Evolutionary conservation across 2,113 vertebrate genomes (phyloP).

Genomic region (Pipa parva): DNA sequence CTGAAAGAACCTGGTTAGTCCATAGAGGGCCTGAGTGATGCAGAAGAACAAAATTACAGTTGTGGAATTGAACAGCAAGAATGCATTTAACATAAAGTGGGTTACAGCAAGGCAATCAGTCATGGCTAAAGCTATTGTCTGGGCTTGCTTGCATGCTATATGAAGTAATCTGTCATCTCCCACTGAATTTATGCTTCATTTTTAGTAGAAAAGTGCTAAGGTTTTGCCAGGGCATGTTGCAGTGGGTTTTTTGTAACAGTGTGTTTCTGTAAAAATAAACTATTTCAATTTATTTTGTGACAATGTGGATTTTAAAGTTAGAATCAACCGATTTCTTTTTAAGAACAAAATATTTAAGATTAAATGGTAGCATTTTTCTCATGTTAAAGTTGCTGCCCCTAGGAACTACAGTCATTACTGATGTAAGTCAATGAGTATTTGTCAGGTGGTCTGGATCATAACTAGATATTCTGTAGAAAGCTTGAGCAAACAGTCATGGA

Average conservation of each 20-base stretch:
- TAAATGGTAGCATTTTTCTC: too few species aligned
- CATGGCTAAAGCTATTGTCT: slow-evolving; percentile 95
- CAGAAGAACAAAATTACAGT: slow-evolving; percentile 93
- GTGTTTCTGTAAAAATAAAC: slow-evolving; percentile 35
- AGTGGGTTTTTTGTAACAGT: slow-evolving; percentile 50
- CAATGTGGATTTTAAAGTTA: not conserved
- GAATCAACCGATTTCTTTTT: too few species aligned
- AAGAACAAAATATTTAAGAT: too few species aligned
- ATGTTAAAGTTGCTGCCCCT: too few species aligned
- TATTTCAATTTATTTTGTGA: not conserved
- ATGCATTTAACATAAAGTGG: slow-evolving; percentile 99
- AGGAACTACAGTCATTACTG: too few species aligned
- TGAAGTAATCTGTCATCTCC: slow-evolving; percentile 98
- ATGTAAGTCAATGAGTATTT: too few species aligned
- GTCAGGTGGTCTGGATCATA: too few species aligned
- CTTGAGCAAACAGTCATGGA: too few species aligned
- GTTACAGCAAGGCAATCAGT: slow-evolving; percentile 97
- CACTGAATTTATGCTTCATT: slow-evolving; percentile 80
- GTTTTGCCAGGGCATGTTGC: slow-evolving; percentile 68
- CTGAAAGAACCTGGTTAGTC: slow-evolving; percentile 87
- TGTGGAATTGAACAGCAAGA: slow-evolving; percentile 97
- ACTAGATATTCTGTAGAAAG: too few species aligned
- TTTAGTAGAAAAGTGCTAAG: slow-evolving; percentile 75
- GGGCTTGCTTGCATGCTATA: slow-evolving; percentile 92
- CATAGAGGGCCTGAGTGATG: slow-evolving; percentile 82